phyloP scores from a whole-genome alignment of 2,797 vertebrate species.

The Argentina silus region DNA sequence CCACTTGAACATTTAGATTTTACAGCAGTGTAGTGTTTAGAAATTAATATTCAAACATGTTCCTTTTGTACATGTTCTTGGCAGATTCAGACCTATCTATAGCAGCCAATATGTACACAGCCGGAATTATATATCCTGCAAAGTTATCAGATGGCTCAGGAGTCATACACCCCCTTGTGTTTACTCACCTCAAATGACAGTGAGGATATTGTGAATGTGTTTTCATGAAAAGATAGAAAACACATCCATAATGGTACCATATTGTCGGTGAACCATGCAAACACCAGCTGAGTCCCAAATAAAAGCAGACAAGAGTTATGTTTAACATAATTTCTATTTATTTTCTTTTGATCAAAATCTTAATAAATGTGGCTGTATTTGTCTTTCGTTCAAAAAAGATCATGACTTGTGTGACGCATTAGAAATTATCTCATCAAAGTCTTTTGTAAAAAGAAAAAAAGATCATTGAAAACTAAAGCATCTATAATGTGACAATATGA shows the following conservation, averaged over 20 bases:
- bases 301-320: constrained; percentile 67
- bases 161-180: constrained; percentile 6
- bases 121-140: not conserved
- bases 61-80: too few species aligned
- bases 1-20: too few species aligned
- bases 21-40: too few species aligned
- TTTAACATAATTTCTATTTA: constrained; percentile 87
- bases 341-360: constrained; percentile 85
- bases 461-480: constrained; percentile 85
- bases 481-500: constrained; percentile 86
- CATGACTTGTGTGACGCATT: constrained; percentile 84
- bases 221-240: not conserved
- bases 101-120: too few species aligned
- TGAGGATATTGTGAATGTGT: not conserved
- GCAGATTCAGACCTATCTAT: too few species aligned
- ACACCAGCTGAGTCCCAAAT: constrained; percentile 13
- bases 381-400: constrained; percentile 85
- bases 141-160: not conserved
- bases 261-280: too few species aligned
- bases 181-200: too few species aligned
- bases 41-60: too few species aligned
- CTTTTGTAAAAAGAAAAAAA: constrained; percentile 85
- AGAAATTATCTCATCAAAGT: constrained; percentile 88
- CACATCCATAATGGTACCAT: too few species aligned
- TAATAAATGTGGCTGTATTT: constrained; percentile 81